phyloP scores from a whole-genome alignment of 2,888 invertebrate species.

The Adelphocoris suturalis region DNA sequence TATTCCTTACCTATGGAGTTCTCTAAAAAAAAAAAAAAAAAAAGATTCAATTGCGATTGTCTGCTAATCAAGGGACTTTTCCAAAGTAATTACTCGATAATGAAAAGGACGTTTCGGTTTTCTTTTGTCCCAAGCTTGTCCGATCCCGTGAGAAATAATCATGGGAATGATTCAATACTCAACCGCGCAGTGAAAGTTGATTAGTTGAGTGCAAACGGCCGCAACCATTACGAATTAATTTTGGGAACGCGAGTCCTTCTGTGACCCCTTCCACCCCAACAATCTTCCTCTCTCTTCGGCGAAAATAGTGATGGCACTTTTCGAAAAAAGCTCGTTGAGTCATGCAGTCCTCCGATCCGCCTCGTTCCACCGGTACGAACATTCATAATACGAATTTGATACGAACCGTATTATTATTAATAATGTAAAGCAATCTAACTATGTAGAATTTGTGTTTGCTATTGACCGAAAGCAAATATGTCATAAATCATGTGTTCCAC shows the following conservation, averaged over 20 bases:
- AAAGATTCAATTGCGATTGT: background rate
- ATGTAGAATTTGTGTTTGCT: too few relatives aligned
- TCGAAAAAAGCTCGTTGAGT: background rate
- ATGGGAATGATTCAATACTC: slow-evolving; percentile 45
- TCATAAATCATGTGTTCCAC: too few relatives aligned
- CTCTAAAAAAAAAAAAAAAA: background rate
- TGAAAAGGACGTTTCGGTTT: slow-evolving; percentile 10
- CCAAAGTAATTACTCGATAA: background rate
- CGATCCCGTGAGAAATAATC: background rate
- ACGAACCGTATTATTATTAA: too few relatives aligned
- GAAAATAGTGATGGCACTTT: slow-evolving; percentile 25
- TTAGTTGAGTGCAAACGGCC: slow-evolving; percentile 15
- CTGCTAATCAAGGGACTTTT: background rate
- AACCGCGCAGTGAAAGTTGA: slow-evolving; percentile 50
- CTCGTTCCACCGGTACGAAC: background rate
- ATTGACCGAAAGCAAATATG: too few relatives aligned
- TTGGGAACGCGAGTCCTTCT: background rate
- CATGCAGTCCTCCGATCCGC: background rate
- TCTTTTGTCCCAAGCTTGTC: background rate
- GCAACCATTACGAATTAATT: slow-evolving; percentile 40
- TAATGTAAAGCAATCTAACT: too few relatives aligned
- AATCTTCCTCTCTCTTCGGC: background rate
- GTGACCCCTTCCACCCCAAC: background rate
- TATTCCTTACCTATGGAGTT: too few relatives aligned
- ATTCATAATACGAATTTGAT: too few relatives aligned